phyloP scores from a whole-genome alignment of 2,888 invertebrate genomes.

The Phengaris arion region DNA sequence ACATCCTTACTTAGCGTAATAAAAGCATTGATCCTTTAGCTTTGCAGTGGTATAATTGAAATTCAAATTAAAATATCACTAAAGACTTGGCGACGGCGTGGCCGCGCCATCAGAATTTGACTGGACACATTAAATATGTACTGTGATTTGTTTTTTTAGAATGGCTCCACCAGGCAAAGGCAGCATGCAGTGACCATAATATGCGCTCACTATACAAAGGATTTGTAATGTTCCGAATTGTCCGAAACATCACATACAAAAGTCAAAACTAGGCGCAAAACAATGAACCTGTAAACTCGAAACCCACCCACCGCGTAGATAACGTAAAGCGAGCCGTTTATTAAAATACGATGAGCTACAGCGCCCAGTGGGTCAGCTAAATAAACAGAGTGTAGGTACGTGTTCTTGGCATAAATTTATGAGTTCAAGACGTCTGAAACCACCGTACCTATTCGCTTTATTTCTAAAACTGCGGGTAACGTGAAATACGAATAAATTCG shows the following conservation, averaged over 20 bases:
- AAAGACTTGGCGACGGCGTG: no score
- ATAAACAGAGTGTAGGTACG: slow-evolving; percentile 12
- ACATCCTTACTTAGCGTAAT: no score
- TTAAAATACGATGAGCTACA: slow-evolving; percentile 16
- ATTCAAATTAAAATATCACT: no score
- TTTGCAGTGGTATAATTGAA: no score
- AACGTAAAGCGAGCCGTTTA: neutral
- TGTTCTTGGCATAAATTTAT: slow-evolving; percentile 18
- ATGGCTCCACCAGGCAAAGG: no score
- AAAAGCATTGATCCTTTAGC: no score
- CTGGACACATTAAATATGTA: no score
- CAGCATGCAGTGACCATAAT: no score
- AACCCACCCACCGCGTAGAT: neutral
- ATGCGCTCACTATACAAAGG: neutral
- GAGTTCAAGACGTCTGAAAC: slow-evolving; percentile 18
- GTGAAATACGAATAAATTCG: neutral
- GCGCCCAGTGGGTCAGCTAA: slow-evolving; percentile 15
- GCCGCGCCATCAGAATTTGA: no score
- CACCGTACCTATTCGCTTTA: neutral
- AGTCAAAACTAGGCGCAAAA: neutral
- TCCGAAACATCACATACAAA: neutral
- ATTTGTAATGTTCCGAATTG: neutral
- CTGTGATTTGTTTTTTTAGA: no score
- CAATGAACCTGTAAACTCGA: neutral
- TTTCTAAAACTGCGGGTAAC: neutral